Percentiles rank a stretch among this genome's conserved stretches.
Evolutionary conservation across 2,888 invertebrate genomes (phyloP).

Genomic region (Pollenia griseotomentosa): DNA sequence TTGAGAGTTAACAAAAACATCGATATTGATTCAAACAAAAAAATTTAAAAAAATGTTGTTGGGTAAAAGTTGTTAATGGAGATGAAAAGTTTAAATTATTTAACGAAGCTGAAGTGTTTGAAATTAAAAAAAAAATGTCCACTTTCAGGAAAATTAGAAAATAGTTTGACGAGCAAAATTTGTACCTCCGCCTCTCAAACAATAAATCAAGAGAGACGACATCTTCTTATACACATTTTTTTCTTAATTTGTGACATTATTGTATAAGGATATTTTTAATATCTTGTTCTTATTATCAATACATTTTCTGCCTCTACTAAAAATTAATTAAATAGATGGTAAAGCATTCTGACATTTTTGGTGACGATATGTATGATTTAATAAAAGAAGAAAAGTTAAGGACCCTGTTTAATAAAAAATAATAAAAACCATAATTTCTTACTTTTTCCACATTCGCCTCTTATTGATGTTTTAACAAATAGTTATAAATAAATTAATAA

Average conservation of each 20-base stretch:
- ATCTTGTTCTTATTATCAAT: not conserved
- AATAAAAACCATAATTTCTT: not conserved
- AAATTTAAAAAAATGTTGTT: too few relatives aligned
- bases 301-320: not conserved
- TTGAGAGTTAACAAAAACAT: too few relatives aligned
- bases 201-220: too few relatives aligned
- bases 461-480: not conserved
- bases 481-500: slow-evolving; percentile 44
- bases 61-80: too few relatives aligned
- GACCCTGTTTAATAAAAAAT: not conserved
- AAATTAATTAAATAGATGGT: not conserved
- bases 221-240: not conserved
- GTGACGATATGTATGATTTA: slow-evolving; percentile 29
- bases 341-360: slow-evolving; percentile 1
- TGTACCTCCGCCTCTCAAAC: too few relatives aligned
- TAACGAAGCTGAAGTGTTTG: too few relatives aligned
- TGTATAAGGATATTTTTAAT: too few relatives aligned
- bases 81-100: too few relatives aligned
- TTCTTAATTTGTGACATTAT: not conserved
- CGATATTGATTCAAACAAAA: too few relatives aligned
- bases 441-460: slow-evolving; percentile 3
- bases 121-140: too few relatives aligned
- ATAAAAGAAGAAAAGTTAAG: not conserved
- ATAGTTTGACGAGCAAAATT: too few relatives aligned
- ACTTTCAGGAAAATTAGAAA: too few relatives aligned